Evolutionary conservation across 1,140 invertebrate species (phyloP), one percentile per base, ranked within the genome.

Genomic region (Bicyclus anynana): DNA sequence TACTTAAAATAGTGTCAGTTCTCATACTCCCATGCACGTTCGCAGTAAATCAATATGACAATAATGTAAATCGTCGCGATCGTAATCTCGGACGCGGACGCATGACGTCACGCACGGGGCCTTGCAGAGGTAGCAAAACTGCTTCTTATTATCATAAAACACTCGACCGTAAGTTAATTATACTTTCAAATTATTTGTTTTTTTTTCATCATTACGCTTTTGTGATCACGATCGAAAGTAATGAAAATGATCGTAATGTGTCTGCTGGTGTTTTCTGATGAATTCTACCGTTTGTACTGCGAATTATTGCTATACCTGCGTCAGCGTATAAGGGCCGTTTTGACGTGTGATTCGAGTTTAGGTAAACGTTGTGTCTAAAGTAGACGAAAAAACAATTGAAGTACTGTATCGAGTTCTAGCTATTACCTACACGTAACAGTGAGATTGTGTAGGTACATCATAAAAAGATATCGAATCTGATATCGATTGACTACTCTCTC

Each of bases 31-130:
- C 13, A 20, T 17, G 48, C 51, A 56, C 37, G 52, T 60, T 47
- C 38, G 54, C 60, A 61, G 70, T 84, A 77, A 82, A 84, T 82
- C 81, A 84, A 84, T 80, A 78, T 59, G 70, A 82, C 69, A 66
- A 76, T 82, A 73, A 77, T 75, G 76, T 80, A 78, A 81, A 77
- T 74, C 74, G 76, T 74, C 62, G 69, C 62, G 79, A 84, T 81
- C 76, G 74, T 77, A 53, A 84, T 82, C 77, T 72, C 51, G 55
- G 59, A 52, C 66, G 72, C 65, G 63, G 61, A 70, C 67, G 63
- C 64, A 72, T 82, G 79, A 84, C 77, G 79, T 79, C 81, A 84
- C 67, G 58, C 49, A 57, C 63, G 67, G 71, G 73, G 67, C 73
- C 71, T 79, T 76, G 71, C 55, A 44, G 38, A 53, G 62, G 53